A percentile compares a stretch with the other conserved stretches of the same genome.
These are phyloP conservation scores for Chelonus insularis DNA, from an alignment of 1,140 invertebrate genomes.

Conservation along the genomic window DNA sequence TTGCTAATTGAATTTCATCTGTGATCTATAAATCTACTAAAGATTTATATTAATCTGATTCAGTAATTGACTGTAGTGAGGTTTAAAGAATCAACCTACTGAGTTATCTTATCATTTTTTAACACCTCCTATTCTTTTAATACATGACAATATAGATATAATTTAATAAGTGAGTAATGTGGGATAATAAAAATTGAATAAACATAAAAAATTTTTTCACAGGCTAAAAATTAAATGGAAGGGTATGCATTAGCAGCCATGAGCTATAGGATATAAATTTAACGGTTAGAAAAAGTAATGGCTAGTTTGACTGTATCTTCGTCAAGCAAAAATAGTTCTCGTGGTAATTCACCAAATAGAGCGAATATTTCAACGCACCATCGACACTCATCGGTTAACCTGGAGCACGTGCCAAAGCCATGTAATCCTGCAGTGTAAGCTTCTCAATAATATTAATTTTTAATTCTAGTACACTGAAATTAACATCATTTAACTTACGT, in stretches of 20 bases:
- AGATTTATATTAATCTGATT: too few relatives aligned
- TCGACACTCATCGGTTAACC: slow-evolving; percentile 42
- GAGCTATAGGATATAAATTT: neutral
- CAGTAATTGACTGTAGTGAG: too few relatives aligned
- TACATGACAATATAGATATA: too few relatives aligned
- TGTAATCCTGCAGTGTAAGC: slow-evolving; percentile 55
- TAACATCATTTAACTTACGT: too few relatives aligned
- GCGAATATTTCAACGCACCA: slow-evolving; percentile 40
- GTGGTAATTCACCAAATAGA: slow-evolving; percentile 55
- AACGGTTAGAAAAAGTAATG: slow-evolving; percentile 45
- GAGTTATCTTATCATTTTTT: too few relatives aligned
- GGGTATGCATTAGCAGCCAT: neutral
- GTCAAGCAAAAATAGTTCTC: slow-evolving; percentile 56
- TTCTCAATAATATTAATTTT: neutral
- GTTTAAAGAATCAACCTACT: too few relatives aligned
- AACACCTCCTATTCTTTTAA: too few relatives aligned
- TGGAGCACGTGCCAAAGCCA: slow-evolving; percentile 48
- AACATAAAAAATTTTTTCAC: neutral
- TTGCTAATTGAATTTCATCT: too few relatives aligned
- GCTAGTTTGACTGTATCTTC: slow-evolving; percentile 55
- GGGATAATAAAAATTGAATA: too few relatives aligned
- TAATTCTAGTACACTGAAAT: too few relatives aligned
- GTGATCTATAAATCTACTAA: too few relatives aligned
- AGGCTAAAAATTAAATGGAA: neutral
- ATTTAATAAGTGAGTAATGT: too few relatives aligned